These are phyloP conservation scores for human (Homo sapiens) DNA, from an alignment of 2,113 vertebrate genomes.

Conservation along the genomic window DNA sequence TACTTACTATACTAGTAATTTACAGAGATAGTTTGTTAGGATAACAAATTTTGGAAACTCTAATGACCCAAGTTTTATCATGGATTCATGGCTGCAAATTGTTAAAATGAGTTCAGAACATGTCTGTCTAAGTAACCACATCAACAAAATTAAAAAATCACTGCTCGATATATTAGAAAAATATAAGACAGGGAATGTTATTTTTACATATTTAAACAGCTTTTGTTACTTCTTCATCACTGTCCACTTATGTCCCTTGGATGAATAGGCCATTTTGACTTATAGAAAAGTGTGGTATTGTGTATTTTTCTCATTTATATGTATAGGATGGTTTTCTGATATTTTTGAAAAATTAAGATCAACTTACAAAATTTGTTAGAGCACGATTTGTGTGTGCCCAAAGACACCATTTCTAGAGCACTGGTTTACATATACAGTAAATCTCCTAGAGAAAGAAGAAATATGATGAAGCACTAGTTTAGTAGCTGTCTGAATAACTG, in stretches of 20 bases:
- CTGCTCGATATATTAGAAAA: neutral
- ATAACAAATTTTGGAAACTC: conserved; percentile 70
- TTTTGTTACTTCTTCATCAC: neutral
- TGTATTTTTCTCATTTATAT: neutral
- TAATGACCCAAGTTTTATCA: conserved; percentile 76
- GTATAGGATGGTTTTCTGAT: neutral
- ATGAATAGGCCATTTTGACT: conserved; percentile 12
- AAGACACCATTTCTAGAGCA: neutral
- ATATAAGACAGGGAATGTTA: conserved; percentile 10
- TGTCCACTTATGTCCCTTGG: neutral
- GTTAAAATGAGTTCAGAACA: conserved; percentile 65
- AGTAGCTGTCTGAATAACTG: neutral
- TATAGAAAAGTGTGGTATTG: neutral
- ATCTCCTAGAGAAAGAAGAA: neutral
- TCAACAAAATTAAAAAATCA: conserved; percentile 58
- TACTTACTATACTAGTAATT: conserved; percentile 79
- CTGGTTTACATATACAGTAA: neutral
- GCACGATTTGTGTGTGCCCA: neutral
- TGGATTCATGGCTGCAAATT: conserved; percentile 24
- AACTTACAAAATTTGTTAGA: neutral
- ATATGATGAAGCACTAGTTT: neutral
- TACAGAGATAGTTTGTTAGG: conserved; percentile 72
- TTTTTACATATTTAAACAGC: conserved; percentile 20
- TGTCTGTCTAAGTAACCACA: conserved; percentile 69
- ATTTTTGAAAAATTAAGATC: neutral